Percentiles rank a stretch among this genome's conserved stretches.
phyloP scores from a whole-genome alignment of 2,797 vertebrate species.

The Pygocentrus nattereri region DNA sequence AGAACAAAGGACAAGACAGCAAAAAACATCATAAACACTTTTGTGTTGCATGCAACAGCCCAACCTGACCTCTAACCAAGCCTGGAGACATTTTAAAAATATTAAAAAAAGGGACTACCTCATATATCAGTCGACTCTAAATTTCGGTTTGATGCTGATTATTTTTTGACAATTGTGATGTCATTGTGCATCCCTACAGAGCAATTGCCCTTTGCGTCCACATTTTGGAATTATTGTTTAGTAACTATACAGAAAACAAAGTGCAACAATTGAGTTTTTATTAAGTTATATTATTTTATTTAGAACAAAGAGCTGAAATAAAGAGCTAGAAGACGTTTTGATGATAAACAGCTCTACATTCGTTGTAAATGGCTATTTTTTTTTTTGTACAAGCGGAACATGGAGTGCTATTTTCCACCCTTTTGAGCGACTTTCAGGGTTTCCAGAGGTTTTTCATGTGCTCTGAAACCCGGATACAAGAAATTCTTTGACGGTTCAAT shows the following conservation, averaged over 20 bases:
- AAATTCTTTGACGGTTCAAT: conserved; percentile 50
- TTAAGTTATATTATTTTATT: too few species aligned
- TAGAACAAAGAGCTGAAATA: not conserved
- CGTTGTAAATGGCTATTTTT: conserved; percentile 8
- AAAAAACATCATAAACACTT: too few species aligned
- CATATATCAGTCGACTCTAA: too few species aligned
- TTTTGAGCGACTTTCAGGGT: conserved; percentile 3
- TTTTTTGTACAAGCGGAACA: conserved; percentile 9
- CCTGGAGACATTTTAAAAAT: too few species aligned
- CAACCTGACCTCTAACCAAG: too few species aligned
- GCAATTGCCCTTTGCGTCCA: not conserved
- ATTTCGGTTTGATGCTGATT: too few species aligned
- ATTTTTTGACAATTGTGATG: not conserved
- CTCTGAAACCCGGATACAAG: conserved; percentile 12
- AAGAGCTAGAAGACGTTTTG: not conserved
- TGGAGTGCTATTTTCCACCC: conserved; percentile 2
- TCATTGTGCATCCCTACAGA: not conserved
- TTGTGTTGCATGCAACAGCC: too few species aligned
- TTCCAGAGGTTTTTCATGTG: not conserved
- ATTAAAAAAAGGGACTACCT: too few species aligned
- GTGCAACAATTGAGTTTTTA: not conserved
- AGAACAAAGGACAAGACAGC: too few species aligned
- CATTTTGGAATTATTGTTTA: not conserved
- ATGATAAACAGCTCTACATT: conserved; percentile 20
- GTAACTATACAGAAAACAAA: not conserved